Conservation (phyloP, 2,888 invertebrate genomes). For the Penaeus monodon region DNA sequence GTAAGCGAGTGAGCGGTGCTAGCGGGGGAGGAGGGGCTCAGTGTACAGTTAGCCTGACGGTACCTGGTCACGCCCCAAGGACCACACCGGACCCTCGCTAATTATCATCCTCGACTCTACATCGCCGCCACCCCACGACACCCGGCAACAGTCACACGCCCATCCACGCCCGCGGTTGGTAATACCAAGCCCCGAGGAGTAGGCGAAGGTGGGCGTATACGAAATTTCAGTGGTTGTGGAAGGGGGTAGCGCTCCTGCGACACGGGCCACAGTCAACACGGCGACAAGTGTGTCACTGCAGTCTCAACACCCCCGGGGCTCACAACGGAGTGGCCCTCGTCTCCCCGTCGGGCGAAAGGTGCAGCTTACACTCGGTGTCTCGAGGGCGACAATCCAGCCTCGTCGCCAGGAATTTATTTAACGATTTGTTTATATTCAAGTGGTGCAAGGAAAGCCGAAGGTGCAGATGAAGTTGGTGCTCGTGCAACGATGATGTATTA, state of each 20-base stretch:
- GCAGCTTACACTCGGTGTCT: slow-evolving; percentile 4
- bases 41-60: slow-evolving; percentile 41
- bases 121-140: slow-evolving; percentile 14
- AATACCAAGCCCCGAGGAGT: background rate
- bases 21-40: slow-evolving; percentile 13
- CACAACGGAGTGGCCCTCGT: slow-evolving; percentile 6
- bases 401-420: background rate
- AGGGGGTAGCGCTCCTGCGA: background rate
- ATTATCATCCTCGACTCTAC: slow-evolving; percentile 30
- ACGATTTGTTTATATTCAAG: background rate
- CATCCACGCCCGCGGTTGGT: background rate
- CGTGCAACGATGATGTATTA: no score
- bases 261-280: background rate
- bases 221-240: background rate
- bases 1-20: slow-evolving; percentile 23
- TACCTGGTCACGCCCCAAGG: slow-evolving; percentile 41
- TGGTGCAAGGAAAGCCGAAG: no score
- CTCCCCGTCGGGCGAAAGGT: slow-evolving; percentile 10
- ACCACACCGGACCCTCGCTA: slow-evolving; percentile 12
- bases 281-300: no score
- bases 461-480: no score
- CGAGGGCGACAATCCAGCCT: background rate
- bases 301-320: background rate
- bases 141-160: slow-evolving; percentile 15
- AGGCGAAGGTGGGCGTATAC: slow-evolving; percentile 1